A percentile compares a stretch with the other conserved stretches of the same genome.
Conservation (phyloP, 2,113 vertebrate species). For the Chaenogobius annularis region DNA sequence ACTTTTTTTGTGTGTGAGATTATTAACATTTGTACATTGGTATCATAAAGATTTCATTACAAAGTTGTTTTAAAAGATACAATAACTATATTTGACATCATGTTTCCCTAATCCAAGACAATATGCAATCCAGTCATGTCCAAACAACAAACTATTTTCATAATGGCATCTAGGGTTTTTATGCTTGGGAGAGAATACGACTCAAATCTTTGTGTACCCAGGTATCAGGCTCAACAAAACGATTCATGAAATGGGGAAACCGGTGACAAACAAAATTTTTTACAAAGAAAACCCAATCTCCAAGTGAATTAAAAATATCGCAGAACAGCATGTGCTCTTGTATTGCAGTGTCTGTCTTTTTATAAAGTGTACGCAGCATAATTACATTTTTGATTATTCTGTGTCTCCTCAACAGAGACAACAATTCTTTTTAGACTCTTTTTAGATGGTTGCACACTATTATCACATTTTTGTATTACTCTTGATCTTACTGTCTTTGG, state of each 20-base stretch:
- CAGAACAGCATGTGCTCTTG: not conserved
- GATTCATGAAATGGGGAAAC: not conserved
- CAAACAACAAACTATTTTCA: not conserved
- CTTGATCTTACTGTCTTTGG: constrained; percentile 13
- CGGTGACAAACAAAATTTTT: not conserved
- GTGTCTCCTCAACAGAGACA: not conserved
- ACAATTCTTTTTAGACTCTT: not conserved
- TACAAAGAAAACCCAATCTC: not conserved
- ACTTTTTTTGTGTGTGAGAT: too few relatives aligned
- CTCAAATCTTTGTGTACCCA: not conserved
- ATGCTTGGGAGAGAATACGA: not conserved
- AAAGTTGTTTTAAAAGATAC: too few relatives aligned
- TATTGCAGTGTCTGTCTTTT: not conserved
- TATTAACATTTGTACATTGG: too few relatives aligned
- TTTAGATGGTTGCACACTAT: too few relatives aligned
- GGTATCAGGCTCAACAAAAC: not conserved
- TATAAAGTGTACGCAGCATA: not conserved
- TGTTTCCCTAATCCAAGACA: not conserved
- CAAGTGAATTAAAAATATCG: not conserved
- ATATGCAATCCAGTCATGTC: not conserved
- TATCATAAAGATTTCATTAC: too few relatives aligned
- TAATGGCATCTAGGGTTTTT: not conserved
- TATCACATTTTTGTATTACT: too few relatives aligned
- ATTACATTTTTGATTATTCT: not conserved
- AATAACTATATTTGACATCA: too few relatives aligned